phyloP scores from a whole-genome alignment of 2,888 invertebrate species.

The Parasteatoda lunata region DNA sequence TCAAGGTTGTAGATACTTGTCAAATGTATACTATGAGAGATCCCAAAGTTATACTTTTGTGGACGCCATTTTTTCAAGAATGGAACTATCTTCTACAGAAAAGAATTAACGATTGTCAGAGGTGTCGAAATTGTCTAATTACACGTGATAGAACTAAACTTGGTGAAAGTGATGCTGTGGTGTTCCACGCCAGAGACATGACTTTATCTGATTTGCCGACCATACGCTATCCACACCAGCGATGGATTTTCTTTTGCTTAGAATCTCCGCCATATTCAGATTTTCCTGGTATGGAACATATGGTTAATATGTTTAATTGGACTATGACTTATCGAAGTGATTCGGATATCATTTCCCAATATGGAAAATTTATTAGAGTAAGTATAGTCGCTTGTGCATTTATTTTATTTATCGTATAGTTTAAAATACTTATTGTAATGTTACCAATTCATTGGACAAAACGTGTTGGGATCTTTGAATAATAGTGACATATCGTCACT shows the following conservation, averaged over 20 bases:
- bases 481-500: too few relatives aligned
- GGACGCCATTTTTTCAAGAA: constrained; percentile 57
- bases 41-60: constrained; percentile 59
- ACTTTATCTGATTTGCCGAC: constrained; percentile 62
- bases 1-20: constrained; percentile 11
- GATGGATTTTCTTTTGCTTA: constrained; percentile 70
- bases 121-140: constrained; percentile 41
- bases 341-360: constrained; percentile 47
- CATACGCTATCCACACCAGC: constrained; percentile 58
- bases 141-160: constrained; percentile 60
- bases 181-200: constrained; percentile 70
- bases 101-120: constrained; percentile 11
- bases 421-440: too few relatives aligned
- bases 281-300: constrained; percentile 43
- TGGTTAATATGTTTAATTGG: constrained; percentile 61
- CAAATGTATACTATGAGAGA: constrained; percentile 1
- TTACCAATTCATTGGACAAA: too few relatives aligned
- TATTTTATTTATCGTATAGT: too few relatives aligned
- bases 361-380: constrained; percentile 42
- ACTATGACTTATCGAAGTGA: constrained; percentile 63
- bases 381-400: background rate
- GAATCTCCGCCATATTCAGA: constrained; percentile 70
- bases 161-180: constrained; percentile 68
- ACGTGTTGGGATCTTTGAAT: too few relatives aligned
- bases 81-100: constrained; percentile 48